These are phyloP conservation scores for Balanococcus diminutus DNA, from an alignment of 2,888 invertebrate genomes.

Conservation along the genomic window DNA sequence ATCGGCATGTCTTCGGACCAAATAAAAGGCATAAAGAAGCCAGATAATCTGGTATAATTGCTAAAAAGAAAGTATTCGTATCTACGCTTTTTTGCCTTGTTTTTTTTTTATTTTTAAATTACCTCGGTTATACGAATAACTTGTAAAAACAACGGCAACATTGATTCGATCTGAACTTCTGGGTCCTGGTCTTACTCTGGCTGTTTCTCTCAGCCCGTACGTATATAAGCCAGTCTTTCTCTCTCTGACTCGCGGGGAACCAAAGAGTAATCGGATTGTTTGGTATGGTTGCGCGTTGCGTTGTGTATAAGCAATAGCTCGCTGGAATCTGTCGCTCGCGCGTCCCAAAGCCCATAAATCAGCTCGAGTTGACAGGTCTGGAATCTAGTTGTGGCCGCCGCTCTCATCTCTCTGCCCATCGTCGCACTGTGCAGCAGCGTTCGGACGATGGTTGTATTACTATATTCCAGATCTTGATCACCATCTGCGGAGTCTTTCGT, in stretches of 20 bases:
- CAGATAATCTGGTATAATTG: background rate
- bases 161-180: slow-evolving; percentile 50
- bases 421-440: background rate
- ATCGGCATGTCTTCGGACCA: background rate
- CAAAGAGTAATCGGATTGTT: slow-evolving; percentile 51
- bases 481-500: slow-evolving; percentile 54
- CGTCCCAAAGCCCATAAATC: slow-evolving; percentile 58
- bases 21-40: background rate
- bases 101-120: background rate
- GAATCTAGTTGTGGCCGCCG: slow-evolving; percentile 57
- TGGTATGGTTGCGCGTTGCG: slow-evolving; percentile 26
- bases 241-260: background rate
- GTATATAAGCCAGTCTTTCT: background rate
- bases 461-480: slow-evolving; percentile 54
- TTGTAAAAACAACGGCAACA: slow-evolving; percentile 45
- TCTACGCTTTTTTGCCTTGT: background rate
- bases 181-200: slow-evolving; percentile 42
- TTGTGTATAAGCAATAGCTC: slow-evolving; percentile 22
- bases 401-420: slow-evolving; percentile 51
- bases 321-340: slow-evolving; percentile 58
- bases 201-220: background rate
- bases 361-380: slow-evolving; percentile 57
- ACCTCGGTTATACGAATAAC: slow-evolving; percentile 33
- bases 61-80: background rate
- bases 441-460: slow-evolving; percentile 46